Evolutionary conservation across 2,113 vertebrate genomes (phyloP), one percentile per base, ranked within the genome.

Genomic region (Macaca nemestrina): DNA sequence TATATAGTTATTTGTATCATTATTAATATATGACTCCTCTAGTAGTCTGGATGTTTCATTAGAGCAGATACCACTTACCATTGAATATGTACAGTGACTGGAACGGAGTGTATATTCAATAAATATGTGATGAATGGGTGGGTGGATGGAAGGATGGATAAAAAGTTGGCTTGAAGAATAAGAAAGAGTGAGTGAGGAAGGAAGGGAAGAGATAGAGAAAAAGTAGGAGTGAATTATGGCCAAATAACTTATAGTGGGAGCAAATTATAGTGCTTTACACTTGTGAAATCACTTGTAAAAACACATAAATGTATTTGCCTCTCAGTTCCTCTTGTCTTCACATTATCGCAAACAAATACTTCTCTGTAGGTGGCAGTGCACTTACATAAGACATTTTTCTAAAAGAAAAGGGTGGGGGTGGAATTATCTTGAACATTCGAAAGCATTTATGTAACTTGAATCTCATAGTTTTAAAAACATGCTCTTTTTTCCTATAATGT

Each of bases 401-500:
- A n/a, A 4, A 32, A 55, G 16, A 20, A 45, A 52, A 16, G 11
- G 45, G 32, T 12, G 7, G 5, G 35, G 16, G 14, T 95, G 17
- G 25, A 55, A 93, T 96, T 95, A 80, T 83, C 86, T 92, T 97
- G 76, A 96, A 70, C 67, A 57, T 96, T 96, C 88, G 50, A 92
- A 97, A 92, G 27, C 48, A 75, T 92, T 97, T 97, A 87, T 96
- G 27, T 96, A 97, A 94, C 48, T 96, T 85, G 67, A 93, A 83
- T 93, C n/a, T 95, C n/a, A 88, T 90, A n/a, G 35, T 70, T 95
- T 97, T 88, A 40, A 82, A 95, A 97, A 94, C 45, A 90, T 88
- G 59, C 50, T 90, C 32, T 97, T 75, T 86, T 93, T 90, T 84
- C 72, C 40, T 30, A 43, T 87, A 88, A 96, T 59, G 27, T 93